Conservation (phyloP, 2,113 vertebrate genomes). For the Hirundichthys speculiger region DNA sequence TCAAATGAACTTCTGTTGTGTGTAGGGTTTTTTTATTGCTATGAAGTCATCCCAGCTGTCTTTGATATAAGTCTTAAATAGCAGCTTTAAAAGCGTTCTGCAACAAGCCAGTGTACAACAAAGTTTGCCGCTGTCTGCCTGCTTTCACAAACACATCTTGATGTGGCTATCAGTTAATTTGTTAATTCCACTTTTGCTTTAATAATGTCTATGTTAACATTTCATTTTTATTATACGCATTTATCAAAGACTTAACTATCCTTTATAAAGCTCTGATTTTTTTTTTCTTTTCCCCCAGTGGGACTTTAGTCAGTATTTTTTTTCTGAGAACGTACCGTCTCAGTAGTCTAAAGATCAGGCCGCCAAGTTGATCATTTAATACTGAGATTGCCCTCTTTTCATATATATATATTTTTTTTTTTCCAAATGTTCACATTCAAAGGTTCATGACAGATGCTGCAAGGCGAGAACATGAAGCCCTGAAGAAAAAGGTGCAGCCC, state of each 20-base stretch:
- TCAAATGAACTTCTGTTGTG: slow-evolving; percentile 40
- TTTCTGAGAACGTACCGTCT: slow-evolving; percentile 20
- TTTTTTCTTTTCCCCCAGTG: slow-evolving; percentile 29
- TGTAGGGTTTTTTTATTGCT: slow-evolving; percentile 51
- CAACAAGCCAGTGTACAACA: slow-evolving; percentile 47
- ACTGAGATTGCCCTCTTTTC: neutral
- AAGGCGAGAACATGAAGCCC: slow-evolving; percentile 92
- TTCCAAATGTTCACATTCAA: neutral
- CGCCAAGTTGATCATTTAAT: no score
- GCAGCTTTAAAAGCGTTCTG: slow-evolving; percentile 48
- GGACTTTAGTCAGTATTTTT: slow-evolving; percentile 22
- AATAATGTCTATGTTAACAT: slow-evolving; percentile 73
- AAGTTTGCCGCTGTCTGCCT: slow-evolving; percentile 63
- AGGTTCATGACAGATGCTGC: slow-evolving; percentile 99
- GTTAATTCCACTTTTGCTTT: slow-evolving; percentile 78
- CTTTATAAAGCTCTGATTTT: slow-evolving; percentile 48
- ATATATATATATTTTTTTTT: neutral
- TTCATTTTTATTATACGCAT: slow-evolving; percentile 73
- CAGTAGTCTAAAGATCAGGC: slow-evolving; percentile 19
- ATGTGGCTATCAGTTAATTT: slow-evolving; percentile 78
- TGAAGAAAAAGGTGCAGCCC: slow-evolving; percentile 95
- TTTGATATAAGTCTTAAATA: slow-evolving; percentile 67
- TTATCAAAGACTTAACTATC: slow-evolving; percentile 68
- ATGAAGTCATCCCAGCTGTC: slow-evolving; percentile 48
- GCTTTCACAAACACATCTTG: slow-evolving; percentile 67